These are phyloP conservation scores for Mesocentrotus franciscanus DNA, from an alignment of 53 echinoderm and acorn worm species.

Conservation along the genomic window DNA sequence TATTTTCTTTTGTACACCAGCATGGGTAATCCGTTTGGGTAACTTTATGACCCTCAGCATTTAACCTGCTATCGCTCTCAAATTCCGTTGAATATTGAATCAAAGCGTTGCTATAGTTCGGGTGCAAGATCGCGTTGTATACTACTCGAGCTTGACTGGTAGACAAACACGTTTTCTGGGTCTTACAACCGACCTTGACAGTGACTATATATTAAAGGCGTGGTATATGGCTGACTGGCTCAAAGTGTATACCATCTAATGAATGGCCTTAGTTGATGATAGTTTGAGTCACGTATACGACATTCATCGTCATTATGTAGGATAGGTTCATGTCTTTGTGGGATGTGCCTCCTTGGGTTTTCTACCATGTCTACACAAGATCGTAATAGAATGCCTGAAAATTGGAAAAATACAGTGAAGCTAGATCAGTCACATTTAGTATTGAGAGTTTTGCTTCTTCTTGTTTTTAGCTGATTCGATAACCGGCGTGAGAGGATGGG, in stretches of 20 bases:
- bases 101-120: background rate
- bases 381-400: background rate
- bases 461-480: too few species aligned
- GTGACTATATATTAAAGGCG: conserved; percentile 10
- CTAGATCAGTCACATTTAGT: too few species aligned
- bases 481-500: too few species aligned
- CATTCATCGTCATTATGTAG: conserved; percentile 11
- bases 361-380: background rate
- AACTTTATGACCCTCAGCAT: too few species aligned
- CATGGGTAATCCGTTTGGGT: too few species aligned
- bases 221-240: background rate
- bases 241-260: conserved; percentile 15
- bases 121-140: background rate
- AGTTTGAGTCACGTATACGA: conserved; percentile 26
- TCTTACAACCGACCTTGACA: conserved; percentile 34
- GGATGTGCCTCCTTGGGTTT: background rate
- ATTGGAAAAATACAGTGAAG: too few species aligned
- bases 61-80: background rate
- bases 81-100: background rate
- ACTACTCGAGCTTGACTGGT: background rate
- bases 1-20: too few species aligned
- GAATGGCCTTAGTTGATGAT: background rate
- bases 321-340: background rate
- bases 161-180: conserved; percentile 16
- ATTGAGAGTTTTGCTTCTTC: too few species aligned